phyloP scores from a whole-genome alignment of 2,888 invertebrate genomes.

The Caenorhabditis plicata region DNA sequence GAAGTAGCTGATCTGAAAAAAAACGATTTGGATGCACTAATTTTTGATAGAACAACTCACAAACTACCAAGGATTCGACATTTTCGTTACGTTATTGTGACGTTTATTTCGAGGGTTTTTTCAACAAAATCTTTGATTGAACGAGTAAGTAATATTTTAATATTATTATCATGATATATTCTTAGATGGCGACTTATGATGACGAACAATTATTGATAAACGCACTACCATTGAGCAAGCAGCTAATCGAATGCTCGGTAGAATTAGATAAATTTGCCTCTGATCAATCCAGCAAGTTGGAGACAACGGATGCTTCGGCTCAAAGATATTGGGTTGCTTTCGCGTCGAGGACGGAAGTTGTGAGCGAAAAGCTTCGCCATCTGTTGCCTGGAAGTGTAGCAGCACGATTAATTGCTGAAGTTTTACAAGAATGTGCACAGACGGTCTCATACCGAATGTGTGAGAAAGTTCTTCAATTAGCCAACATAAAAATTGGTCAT shows the following conservation, averaged over 20 bases:
- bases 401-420: slow-evolving; percentile 76
- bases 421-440: slow-evolving; percentile 72
- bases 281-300: slow-evolving; percentile 38
- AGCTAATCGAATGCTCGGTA: slow-evolving; percentile 46
- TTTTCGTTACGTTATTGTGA: slow-evolving; percentile 80
- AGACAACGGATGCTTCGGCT: slow-evolving; percentile 28
- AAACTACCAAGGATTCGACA: slow-evolving; percentile 79
- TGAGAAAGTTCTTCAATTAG: slow-evolving; percentile 79
- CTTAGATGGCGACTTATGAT: slow-evolving; percentile 35
- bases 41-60: slow-evolving; percentile 70
- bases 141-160: no score
- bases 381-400: slow-evolving; percentile 80
- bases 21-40: slow-evolving; percentile 12
- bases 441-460: slow-evolving; percentile 65
- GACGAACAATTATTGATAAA: slow-evolving; percentile 48
- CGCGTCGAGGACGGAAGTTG: slow-evolving; percentile 45
- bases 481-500: slow-evolving; percentile 79
- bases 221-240: slow-evolving; percentile 45
- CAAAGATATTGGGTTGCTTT: slow-evolving; percentile 51
- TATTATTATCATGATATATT: no score
- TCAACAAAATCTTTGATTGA: slow-evolving; percentile 76
- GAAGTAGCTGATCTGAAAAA: slow-evolving; percentile 5
- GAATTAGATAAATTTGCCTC: slow-evolving; percentile 51
- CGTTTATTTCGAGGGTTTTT: slow-evolving; percentile 76
- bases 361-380: slow-evolving; percentile 65